phyloP scores from a whole-genome alignment of 2,797 vertebrate genomes.

The Diglossa cyanea region DNA sequence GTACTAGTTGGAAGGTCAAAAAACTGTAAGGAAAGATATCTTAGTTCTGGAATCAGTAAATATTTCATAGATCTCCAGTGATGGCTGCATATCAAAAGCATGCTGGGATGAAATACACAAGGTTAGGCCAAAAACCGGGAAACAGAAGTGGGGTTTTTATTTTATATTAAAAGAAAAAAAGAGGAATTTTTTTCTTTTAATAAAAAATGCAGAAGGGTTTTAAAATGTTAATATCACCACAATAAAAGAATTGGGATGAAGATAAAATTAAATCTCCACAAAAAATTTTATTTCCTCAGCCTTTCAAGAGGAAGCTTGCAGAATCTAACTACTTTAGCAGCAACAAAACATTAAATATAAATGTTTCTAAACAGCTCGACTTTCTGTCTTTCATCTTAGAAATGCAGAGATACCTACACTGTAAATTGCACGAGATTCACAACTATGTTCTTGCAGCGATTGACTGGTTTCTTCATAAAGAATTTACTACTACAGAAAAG shows the following conservation, averaged over 20 bases:
- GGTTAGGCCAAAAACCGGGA: background rate
- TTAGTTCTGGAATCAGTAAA: background rate
- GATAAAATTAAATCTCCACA: background rate
- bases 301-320: background rate
- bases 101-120: background rate
- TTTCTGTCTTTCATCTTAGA: background rate
- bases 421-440: constrained; percentile 17
- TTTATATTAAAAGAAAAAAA: background rate
- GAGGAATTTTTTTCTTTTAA: background rate
- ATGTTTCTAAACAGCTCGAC: background rate
- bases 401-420: background rate
- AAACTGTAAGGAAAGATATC: background rate
- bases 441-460: background rate
- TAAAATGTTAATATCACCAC: background rate
- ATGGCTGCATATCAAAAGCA: background rate
- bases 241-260: background rate
- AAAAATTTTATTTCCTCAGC: background rate
- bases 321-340: background rate
- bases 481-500: background rate
- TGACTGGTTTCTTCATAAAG: constrained; percentile 26
- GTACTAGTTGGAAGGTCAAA: background rate
- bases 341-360: constrained; percentile 28
- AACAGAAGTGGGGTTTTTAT: background rate
- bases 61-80: background rate
- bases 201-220: background rate